Conservation (phyloP, 2,113 vertebrate genomes). For the Oreochromis spilurus region DNA sequence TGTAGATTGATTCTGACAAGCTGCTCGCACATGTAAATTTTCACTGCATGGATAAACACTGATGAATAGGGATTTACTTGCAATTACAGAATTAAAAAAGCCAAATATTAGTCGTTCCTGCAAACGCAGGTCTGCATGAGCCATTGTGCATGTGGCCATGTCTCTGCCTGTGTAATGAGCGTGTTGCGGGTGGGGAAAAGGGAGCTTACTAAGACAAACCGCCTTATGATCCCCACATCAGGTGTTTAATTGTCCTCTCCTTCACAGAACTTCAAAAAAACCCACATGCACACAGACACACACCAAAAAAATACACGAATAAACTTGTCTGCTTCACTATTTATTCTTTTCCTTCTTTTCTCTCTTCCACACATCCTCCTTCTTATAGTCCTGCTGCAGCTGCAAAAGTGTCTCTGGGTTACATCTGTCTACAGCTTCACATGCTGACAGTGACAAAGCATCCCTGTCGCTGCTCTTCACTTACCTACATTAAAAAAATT, state of each 20-base stretch:
- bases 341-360: background rate
- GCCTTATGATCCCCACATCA: slow-evolving; percentile 42
- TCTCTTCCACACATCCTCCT: background rate
- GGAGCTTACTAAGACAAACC: slow-evolving; percentile 43
- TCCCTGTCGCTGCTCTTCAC: background rate
- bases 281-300: background rate
- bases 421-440: slow-evolving; percentile 38
- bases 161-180: slow-evolving; percentile 54
- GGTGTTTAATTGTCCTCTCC: slow-evolving; percentile 25
- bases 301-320: slow-evolving; percentile 1
- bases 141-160: slow-evolving; percentile 26
- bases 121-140: background rate
- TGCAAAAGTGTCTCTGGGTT: slow-evolving; percentile 12
- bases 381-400: background rate
- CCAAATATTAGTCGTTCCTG: background rate
- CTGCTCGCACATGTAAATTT: background rate
- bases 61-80: slow-evolving; percentile 8
- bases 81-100: slow-evolving; percentile 19
- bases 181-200: slow-evolving; percentile 45
- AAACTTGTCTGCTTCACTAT: slow-evolving; percentile 37
- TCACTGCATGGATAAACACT: background rate
- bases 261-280: slow-evolving; percentile 37
- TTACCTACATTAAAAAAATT: background rate
- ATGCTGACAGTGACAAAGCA: slow-evolving; percentile 27
- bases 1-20: background rate